Evolutionary conservation across 2,888 invertebrate genomes (phyloP), one percentile per base, ranked within the genome.

Genomic region (Pedicia rivosa): DNA sequence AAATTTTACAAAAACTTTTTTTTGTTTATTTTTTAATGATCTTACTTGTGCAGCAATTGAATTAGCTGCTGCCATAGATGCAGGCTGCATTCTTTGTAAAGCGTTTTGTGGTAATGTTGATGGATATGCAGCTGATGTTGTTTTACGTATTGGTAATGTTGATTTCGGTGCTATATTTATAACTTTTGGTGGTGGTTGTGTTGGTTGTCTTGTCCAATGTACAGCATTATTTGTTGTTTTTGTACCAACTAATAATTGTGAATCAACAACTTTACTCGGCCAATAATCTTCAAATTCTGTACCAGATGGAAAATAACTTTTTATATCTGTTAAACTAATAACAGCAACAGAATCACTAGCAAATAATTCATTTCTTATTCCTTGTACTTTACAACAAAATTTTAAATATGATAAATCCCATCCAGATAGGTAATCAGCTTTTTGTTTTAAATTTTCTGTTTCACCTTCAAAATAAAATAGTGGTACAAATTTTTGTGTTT

Each of bases 301-400:
- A 16, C 84, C 84, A 7, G 81, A 81, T 1, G 87, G 87, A 50
- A 90, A 88, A 55, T 88, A 88, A 56, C 82, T 82, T 56, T 83
- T 84, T 48, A 90, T 86, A 61, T 90, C 88, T 27, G 80, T 76
- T 47, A 90, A 68, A 65, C 86, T 87, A 41, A 90, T 88, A 50
- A 88, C 88, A 37, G 82, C 80, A 60, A 88, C 88, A 8, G 83
- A 82, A 54, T 88, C 87, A 66, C 83, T 84, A 14, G 86, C 83
- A 62, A 90, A 88, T 41, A 90, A 62, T 64, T 90, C 88, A 54
- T 87, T 88, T 45, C 88, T 67, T 48, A 90, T 88, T 36, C 88
- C 88, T 62, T 88, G 88, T 45, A 91, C 88, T 64, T 88, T 90
- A 62, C 90, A 90, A 63, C 90, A 90, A 59, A 91, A 88, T 62